Conservation (phyloP, 1,140 invertebrate species). For the Thaumatotibia leucotreta region DNA sequence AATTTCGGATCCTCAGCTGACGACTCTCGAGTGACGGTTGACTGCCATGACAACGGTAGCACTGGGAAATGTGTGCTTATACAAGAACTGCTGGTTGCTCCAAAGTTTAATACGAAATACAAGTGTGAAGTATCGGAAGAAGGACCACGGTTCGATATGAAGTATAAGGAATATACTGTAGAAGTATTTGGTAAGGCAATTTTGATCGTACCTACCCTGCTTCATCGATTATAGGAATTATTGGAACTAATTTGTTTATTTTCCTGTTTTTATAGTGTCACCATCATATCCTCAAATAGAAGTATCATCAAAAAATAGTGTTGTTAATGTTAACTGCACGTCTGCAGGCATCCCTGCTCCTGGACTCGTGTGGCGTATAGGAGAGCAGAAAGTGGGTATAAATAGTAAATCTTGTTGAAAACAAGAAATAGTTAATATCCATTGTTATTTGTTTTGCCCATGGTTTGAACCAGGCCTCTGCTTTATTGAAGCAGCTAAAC, state of each 20-base stretch:
- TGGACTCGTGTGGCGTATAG: neutral
- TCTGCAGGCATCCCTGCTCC: neutral
- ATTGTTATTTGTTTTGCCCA: neutral
- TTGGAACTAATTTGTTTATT: too few relatives aligned
- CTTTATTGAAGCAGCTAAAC: neutral
- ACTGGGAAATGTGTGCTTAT: constrained; percentile 35
- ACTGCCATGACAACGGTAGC: constrained; percentile 33
- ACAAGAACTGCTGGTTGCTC: constrained; percentile 35
- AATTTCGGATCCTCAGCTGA: constrained; percentile 15
- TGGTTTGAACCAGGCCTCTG: too few relatives aligned
- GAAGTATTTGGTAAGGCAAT: neutral
- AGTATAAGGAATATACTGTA: neutral
- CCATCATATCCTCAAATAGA: neutral
- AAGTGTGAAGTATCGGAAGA: constrained; percentile 58
- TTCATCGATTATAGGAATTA: too few relatives aligned
- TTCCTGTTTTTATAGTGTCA: neutral
- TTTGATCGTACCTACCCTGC: too few relatives aligned
- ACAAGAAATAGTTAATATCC: too few relatives aligned
- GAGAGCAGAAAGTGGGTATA: neutral
- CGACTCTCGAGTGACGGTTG: constrained; percentile 22
- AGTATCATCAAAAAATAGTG: neutral
- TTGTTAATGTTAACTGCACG: neutral
- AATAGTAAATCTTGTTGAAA: neutral
- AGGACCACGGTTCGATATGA: constrained; percentile 45
- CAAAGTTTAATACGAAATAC: constrained; percentile 28